Base-by-base conservation (phyloP, 2,888 invertebrate species). In the Buathra laborator region DNA sequence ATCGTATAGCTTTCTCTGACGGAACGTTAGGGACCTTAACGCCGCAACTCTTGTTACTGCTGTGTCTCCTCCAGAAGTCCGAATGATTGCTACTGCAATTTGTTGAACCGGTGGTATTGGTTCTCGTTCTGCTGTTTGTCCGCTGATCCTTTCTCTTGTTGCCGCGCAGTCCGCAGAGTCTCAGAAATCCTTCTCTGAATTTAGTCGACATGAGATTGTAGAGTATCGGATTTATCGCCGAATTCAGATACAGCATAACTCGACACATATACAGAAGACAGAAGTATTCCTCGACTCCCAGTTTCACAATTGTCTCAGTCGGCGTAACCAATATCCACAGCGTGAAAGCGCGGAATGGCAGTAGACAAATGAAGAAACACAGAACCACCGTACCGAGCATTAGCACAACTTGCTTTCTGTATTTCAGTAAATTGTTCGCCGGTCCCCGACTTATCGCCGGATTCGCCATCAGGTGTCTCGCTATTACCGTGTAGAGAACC, bases 121-220 rank as follows among this genome's bases (percentile, higher is more conserved):
- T 93, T 24, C 89, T 88, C 37, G 87, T 87, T 48, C 89, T 86
- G 83, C 91, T 90, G 53, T 89, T 86, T 14, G 85, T 86, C 81
- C 88, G 87, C 67, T 89, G 89, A 64, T 88, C 88, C 76, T 87
- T 86, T 79, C 81, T 86, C 76, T 88, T 87, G 76, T 87, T 89
- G 46, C 85, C 87, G 0, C 89, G 88, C 32, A 94, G 91, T 4
- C 95, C 95, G 86, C 97, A 95, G 70, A 97, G 94, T 90, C 95
- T 96, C 76, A 97, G 95, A 89, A 98, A 97, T 4, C 97, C 97
- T 72, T 96, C 96, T 9, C 98, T 95, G 94, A 98, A 98, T 93
- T 98, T 98, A 0, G 98, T 97, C 82, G 98, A 98, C 97, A 98
- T 98, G 78, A 98, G 95, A 93, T 98, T 98, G 94, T 98, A 98